phyloP scores from a whole-genome alignment of 2,797 vertebrate genomes.

The Sebastes oblongus region DNA sequence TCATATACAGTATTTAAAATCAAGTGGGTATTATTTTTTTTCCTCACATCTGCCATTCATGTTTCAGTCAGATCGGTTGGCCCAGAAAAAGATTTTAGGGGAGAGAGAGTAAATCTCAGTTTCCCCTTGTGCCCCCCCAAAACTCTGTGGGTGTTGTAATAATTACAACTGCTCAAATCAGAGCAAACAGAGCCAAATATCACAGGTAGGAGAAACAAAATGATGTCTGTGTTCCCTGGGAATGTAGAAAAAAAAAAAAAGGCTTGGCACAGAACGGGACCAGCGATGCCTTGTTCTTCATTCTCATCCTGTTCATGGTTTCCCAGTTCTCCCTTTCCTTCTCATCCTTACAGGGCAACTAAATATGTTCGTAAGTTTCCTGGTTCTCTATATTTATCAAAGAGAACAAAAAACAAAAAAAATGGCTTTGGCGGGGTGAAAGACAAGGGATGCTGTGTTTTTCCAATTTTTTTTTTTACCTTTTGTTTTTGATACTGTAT shows the following conservation, averaged over 20 bases:
- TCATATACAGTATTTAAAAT: constrained; percentile 1
- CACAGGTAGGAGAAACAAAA: constrained; percentile 48
- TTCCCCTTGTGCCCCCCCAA: not conserved
- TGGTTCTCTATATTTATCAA: constrained; percentile 62
- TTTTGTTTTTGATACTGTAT: not conserved
- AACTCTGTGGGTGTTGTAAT: constrained; percentile 20
- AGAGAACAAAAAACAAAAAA: constrained; percentile 22
- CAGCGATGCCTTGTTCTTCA: constrained; percentile 1
- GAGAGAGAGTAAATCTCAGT: not conserved
- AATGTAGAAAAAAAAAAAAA: constrained; percentile 31
- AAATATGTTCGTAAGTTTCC: constrained; percentile 76
- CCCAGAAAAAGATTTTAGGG: not conserved
- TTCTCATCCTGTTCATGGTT: constrained; percentile 25
- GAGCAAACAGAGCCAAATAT: constrained; percentile 48
- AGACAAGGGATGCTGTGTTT: not conserved
- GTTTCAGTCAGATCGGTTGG: not conserved
- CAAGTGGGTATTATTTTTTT: not conserved
- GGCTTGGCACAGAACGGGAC: constrained; percentile 20
- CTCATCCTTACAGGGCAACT: constrained; percentile 69
- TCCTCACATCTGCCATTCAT: not conserved
- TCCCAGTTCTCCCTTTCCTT: constrained; percentile 9
- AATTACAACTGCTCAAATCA: constrained; percentile 41
- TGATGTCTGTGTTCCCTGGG: constrained; percentile 35
- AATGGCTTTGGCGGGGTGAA: constrained; percentile 16
- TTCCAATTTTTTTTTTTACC: not conserved